Percentiles rank a stretch among this genome's conserved stretches.
These are phyloP conservation scores for Calosoma granatense DNA, from an alignment of 1,140 invertebrate genomes.

Conservation along the genomic window DNA sequence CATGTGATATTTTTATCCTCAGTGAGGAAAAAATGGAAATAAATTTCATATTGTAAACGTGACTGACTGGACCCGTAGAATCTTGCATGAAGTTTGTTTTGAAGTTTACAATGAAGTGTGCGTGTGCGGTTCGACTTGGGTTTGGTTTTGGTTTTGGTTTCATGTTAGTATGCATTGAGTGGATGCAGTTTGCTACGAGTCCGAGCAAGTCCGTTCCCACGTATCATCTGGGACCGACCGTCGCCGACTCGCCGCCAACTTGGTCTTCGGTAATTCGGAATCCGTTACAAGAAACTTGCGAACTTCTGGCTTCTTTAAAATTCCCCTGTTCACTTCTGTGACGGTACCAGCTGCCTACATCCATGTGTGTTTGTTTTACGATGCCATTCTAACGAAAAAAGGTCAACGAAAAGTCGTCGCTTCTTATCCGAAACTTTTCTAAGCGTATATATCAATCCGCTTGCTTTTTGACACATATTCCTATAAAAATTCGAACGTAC, in stretches of 20 bases:
- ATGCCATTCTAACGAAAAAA: neutral
- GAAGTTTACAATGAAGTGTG: too few relatives aligned
- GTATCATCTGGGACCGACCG: neutral
- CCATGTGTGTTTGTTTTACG: neutral
- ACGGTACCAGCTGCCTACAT: neutral
- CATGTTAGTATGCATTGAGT: slow-evolving; percentile 4
- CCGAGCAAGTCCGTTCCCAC: neutral
- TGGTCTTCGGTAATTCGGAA: neutral
- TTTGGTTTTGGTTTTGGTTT: neutral
- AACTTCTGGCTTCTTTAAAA: neutral
- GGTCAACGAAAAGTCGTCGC: neutral
- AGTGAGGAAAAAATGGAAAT: too few relatives aligned
- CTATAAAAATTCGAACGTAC: too few relatives aligned
- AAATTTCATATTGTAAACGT: too few relatives aligned
- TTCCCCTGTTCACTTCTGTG: neutral
- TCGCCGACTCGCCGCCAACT: neutral
- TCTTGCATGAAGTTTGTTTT: too few relatives aligned
- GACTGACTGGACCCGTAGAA: too few relatives aligned
- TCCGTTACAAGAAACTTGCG: neutral
- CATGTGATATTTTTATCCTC: too few relatives aligned
- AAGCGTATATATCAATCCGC: too few relatives aligned
- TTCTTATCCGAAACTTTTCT: too few relatives aligned
- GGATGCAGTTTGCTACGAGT: neutral
- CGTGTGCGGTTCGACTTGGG: neutral
- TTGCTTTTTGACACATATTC: too few relatives aligned